Conservation (phyloP, 2,888 invertebrate genomes). For the Pharmacophagus antenor region DNA sequence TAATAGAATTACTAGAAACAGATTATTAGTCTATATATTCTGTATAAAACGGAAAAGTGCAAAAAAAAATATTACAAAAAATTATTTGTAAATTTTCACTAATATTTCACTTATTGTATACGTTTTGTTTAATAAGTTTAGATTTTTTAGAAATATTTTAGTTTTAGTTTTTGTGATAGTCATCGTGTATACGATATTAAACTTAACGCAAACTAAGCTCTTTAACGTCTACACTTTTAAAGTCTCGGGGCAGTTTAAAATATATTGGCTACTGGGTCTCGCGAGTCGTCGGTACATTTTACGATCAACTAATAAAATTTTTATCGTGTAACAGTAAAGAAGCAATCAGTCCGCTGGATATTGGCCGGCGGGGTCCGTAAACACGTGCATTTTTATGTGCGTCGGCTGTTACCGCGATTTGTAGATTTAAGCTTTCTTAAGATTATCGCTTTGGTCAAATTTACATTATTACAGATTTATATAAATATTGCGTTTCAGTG, state of each 20-base stretch:
- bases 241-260: constrained; percentile 71
- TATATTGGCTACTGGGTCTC: constrained; percentile 77
- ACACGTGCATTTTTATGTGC: constrained; percentile 77
- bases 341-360: constrained; percentile 79
- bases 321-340: constrained; percentile 81
- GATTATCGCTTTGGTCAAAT: constrained; percentile 20
- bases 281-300: constrained; percentile 75
- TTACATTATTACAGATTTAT: too few species aligned
- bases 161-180: background rate
- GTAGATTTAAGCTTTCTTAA: constrained; percentile 42
- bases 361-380: constrained; percentile 76
- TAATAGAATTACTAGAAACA: too few species aligned
- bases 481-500: too few species aligned
- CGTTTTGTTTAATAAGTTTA: background rate
- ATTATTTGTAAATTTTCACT: too few species aligned
- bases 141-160: background rate
- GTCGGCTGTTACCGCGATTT: constrained; percentile 60
- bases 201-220: constrained; percentile 41
- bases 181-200: constrained; percentile 32
- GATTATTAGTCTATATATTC: too few species aligned
- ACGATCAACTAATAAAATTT: constrained; percentile 76
- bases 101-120: too few species aligned
- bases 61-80: too few species aligned
- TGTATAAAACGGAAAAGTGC: too few species aligned
- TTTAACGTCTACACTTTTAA: constrained; percentile 66